These are phyloP conservation scores for Spodoptera exigua DNA, from an alignment of 2,888 invertebrate genomes.

Conservation along the genomic window DNA sequence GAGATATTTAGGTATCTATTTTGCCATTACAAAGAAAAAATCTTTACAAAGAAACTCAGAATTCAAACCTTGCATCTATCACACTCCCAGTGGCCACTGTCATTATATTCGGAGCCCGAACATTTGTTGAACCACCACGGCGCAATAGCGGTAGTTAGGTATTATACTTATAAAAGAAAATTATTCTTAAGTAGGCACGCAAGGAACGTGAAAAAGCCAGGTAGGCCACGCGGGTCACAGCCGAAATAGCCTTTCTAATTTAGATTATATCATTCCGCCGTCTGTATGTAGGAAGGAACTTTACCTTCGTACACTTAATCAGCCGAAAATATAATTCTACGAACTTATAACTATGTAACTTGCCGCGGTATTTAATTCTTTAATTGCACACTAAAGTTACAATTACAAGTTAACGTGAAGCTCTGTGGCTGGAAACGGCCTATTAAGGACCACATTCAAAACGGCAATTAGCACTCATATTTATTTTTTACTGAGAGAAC, in stretches of 20 bases:
- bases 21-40: no score
- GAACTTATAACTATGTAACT: conserved; percentile 43
- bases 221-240: conserved; percentile 27
- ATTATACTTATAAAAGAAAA: background rate
- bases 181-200: conserved; percentile 4
- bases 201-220: conserved; percentile 1
- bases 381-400: conserved; percentile 62
- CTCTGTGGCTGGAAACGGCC: conserved; percentile 46
- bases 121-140: no score
- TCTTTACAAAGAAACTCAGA: no score
- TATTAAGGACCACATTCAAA: conserved; percentile 57
- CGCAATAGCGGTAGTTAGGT: background rate
- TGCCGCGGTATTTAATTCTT: conserved; percentile 58
- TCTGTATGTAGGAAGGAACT: no score
- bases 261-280: conserved; percentile 54
- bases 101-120: no score
- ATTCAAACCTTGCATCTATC: no score
- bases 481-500: conserved; percentile 58
- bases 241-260: conserved; percentile 52
- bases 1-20: no score
- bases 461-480: conserved; percentile 50
- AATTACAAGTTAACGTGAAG: conserved; percentile 60
- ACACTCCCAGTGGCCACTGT: no score
- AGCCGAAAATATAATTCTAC: conserved; percentile 60
- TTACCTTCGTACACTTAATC: conserved; percentile 38